These are phyloP conservation scores for Battus philenor DNA, from an alignment of 1,140 invertebrate species.

Conservation along the genomic window DNA sequence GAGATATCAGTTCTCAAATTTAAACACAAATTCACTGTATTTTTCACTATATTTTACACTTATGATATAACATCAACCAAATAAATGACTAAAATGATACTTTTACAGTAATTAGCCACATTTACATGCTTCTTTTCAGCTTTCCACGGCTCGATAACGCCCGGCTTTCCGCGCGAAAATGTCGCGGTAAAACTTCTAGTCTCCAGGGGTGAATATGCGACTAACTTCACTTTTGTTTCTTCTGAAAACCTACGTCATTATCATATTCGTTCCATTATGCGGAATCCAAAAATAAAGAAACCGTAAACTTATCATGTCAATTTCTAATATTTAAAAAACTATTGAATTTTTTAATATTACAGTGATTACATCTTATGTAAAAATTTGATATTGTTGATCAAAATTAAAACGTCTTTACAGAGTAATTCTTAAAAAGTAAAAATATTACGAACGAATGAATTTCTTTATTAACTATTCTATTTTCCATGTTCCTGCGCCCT, in stretches of 20 bases:
- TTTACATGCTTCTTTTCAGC: constrained; percentile 54
- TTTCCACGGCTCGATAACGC: constrained; percentile 73
- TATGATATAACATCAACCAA: constrained; percentile 25
- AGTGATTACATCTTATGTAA: too few relatives aligned
- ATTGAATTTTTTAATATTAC: too few relatives aligned
- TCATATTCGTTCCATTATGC: constrained; percentile 31
- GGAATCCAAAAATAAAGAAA: constrained; percentile 12
- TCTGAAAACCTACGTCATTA: constrained; percentile 60
- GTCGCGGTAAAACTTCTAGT: constrained; percentile 69
- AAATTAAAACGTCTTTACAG: too few relatives aligned
- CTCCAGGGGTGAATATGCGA: constrained; percentile 37
- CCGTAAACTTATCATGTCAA: neutral
- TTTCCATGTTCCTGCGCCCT: too few relatives aligned
- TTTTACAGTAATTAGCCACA: constrained; percentile 35
- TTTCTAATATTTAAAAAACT: neutral
- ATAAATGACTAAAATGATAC: constrained; percentile 33
- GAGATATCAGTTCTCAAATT: constrained; percentile 40
- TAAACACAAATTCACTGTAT: constrained; percentile 35
- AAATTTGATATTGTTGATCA: too few relatives aligned
- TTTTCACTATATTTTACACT: constrained; percentile 32
- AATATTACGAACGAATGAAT: too few relatives aligned
- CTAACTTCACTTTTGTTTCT: constrained; percentile 75
- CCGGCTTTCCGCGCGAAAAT: constrained; percentile 77
- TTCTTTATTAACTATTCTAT: too few relatives aligned
- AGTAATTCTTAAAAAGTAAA: too few relatives aligned